A percentile compares a stretch with the other conserved stretches of the same genome.
Evolutionary conservation across 2,888 invertebrate genomes (phyloP).

Genomic region (Sphaerophoria taeniata): DNA sequence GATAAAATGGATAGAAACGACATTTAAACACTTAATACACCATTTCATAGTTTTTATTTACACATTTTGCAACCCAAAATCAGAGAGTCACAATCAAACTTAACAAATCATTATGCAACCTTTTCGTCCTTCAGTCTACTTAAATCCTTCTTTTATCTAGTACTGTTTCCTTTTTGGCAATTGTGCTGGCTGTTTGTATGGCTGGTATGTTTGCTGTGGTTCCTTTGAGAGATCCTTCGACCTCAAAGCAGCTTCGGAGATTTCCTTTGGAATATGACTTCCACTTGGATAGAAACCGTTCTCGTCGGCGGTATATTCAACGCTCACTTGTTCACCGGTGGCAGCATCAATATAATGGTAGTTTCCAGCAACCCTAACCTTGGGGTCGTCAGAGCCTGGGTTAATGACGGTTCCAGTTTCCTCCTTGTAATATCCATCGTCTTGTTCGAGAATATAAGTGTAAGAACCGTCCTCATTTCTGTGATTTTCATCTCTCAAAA

Average conservation of each 20-base stretch:
- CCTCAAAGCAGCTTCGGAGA: slow-evolving; percentile 79
- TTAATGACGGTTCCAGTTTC: slow-evolving; percentile 77
- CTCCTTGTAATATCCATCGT: slow-evolving; percentile 78
- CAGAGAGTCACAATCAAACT: slow-evolving; percentile 3
- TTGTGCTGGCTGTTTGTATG: not conserved
- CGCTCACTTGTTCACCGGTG: slow-evolving; percentile 78
- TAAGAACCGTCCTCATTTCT: slow-evolving; percentile 79
- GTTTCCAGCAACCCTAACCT: slow-evolving; percentile 79
- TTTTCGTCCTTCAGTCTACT: not conserved
- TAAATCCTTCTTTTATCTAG: not conserved
- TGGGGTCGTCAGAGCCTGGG: slow-evolving; percentile 78
- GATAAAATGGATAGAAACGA: no score
- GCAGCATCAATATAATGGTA: slow-evolving; percentile 79
- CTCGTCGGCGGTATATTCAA: slow-evolving; percentile 81
- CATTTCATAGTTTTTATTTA: slow-evolving; percentile 13
- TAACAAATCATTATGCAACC: slow-evolving; percentile 22
- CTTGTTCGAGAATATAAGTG: slow-evolving; percentile 75
- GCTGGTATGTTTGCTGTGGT: slow-evolving; percentile 8
- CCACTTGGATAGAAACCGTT: slow-evolving; percentile 82
- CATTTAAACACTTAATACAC: no score
- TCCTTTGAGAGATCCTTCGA: slow-evolving; percentile 79
- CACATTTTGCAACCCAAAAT: slow-evolving; percentile 18
- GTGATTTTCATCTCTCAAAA: slow-evolving; percentile 78
- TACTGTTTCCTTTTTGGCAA: slow-evolving; percentile 13
- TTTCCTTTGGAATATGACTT: slow-evolving; percentile 78